phyloP scores from a whole-genome alignment of 2,888 invertebrate species.

The Diadegma fenestrale region DNA sequence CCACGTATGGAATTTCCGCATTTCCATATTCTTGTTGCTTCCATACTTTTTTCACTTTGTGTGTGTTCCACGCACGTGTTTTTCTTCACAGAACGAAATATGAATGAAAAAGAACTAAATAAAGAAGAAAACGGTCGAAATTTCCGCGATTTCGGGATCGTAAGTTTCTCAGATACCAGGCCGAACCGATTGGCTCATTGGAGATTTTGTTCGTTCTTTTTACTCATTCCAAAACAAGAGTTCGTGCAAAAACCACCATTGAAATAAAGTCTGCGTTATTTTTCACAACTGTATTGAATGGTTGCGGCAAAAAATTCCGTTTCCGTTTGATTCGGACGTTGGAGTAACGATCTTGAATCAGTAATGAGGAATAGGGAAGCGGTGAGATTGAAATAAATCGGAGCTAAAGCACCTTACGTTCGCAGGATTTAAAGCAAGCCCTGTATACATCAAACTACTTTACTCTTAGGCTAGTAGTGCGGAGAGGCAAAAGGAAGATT shows the following conservation, averaged over 20 bases:
- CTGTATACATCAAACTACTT: slow-evolving; percentile 3
- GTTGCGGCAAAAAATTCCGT: not conserved
- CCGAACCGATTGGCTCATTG: too few relatives aligned
- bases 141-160: not conserved
- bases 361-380: slow-evolving; percentile 5
- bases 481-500: slow-evolving; percentile 34
- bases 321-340: not conserved
- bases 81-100: not conserved
- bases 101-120: slow-evolving; percentile 1
- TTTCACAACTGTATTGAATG: not conserved
- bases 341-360: not conserved
- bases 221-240: not conserved
- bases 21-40: slow-evolving; percentile 31
- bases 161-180: too few relatives aligned
- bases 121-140: not conserved
- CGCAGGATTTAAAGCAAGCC: slow-evolving; percentile 34
- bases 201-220: too few relatives aligned
- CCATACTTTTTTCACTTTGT: slow-evolving; percentile 15
- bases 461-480: slow-evolving; percentile 6
- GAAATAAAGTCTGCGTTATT: not conserved
- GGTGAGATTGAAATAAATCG: slow-evolving; percentile 19
- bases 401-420: slow-evolving; percentile 21
- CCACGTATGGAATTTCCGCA: slow-evolving; percentile 30
- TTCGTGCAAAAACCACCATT: not conserved
- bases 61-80: slow-evolving; percentile 7